Evolutionary conservation across 2,113 vertebrate genomes (phyloP).

Genomic region (Myotis davidii): DNA sequence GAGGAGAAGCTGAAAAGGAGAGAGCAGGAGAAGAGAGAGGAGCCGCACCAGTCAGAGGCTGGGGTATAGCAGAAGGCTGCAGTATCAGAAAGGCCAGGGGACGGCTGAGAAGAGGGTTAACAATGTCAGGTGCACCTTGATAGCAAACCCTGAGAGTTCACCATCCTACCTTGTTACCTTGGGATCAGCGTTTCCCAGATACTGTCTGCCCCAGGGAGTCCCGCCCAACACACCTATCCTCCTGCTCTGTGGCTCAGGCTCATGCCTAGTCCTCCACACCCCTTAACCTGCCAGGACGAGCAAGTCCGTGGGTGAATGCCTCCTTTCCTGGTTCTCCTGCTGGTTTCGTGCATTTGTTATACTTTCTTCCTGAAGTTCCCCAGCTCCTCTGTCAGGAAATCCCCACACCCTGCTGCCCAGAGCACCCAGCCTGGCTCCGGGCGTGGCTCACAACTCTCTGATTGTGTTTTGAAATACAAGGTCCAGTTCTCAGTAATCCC

Average conservation of each 20-base stretch:
- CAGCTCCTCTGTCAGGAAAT: neutral
- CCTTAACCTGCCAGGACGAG: neutral
- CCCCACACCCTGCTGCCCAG: neutral
- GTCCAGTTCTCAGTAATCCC: neutral
- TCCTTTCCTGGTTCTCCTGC: neutral
- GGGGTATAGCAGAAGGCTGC: neutral
- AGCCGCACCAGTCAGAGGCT: neutral
- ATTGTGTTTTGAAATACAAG: neutral
- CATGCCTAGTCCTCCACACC: neutral
- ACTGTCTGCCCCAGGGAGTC: neutral
- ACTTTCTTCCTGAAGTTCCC: neutral
- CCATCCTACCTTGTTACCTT: too few relatives aligned
- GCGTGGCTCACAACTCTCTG: neutral
- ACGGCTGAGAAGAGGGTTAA: fast-evolving
- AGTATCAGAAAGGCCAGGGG: neutral
- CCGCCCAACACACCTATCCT: fast-evolving
- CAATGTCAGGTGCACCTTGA: neutral
- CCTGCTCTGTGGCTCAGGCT: neutral
- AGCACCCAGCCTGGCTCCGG: neutral
- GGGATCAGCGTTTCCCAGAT: neutral
- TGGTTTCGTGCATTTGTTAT: neutral
- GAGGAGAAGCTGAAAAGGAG: neutral
- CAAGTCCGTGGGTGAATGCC: neutral
- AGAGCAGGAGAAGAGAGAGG: neutral
- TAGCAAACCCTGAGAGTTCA: neutral